Conservation (phyloP, 2,888 invertebrate species). For the Lithodes maja region DNA sequence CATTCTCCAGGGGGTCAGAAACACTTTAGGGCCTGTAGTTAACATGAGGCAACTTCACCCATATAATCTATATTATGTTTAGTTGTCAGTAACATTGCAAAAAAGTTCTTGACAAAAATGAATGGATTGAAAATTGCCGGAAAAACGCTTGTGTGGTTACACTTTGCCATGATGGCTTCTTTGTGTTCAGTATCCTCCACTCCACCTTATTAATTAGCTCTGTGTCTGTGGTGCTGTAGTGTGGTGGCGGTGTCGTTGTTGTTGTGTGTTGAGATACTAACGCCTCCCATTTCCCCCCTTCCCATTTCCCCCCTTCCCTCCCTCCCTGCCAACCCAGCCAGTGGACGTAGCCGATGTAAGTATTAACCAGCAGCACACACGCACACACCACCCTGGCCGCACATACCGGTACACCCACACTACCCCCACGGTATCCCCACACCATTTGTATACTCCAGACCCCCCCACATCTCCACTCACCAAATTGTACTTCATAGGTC, state of each 20-base stretch:
- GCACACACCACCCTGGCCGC: neutral
- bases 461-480: too few species aligned
- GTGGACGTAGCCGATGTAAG: slow-evolving; percentile 70
- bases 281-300: slow-evolving; percentile 55
- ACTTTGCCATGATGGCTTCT: neutral
- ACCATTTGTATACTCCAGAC: too few species aligned
- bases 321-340: slow-evolving; percentile 56
- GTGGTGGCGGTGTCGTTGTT: slow-evolving; percentile 42
- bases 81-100: too few species aligned
- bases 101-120: too few species aligned
- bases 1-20: too few species aligned
- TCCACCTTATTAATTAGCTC: neutral
- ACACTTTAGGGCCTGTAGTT: too few species aligned
- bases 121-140: too few species aligned
- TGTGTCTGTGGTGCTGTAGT: slow-evolving; percentile 10
- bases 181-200: neutral
- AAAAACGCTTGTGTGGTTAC: neutral
- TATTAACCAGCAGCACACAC: slow-evolving; percentile 25
- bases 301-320: slow-evolving; percentile 39
- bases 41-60: too few species aligned
- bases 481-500: too few species aligned
- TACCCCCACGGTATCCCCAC: neutral
- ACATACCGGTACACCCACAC: neutral
- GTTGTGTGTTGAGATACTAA: slow-evolving; percentile 52
- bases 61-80: too few species aligned